A percentile compares a stretch with the other conserved stretches of the same genome.
phyloP scores from a whole-genome alignment of 2,797 vertebrate species.

The Thalassophryne amazonica region DNA sequence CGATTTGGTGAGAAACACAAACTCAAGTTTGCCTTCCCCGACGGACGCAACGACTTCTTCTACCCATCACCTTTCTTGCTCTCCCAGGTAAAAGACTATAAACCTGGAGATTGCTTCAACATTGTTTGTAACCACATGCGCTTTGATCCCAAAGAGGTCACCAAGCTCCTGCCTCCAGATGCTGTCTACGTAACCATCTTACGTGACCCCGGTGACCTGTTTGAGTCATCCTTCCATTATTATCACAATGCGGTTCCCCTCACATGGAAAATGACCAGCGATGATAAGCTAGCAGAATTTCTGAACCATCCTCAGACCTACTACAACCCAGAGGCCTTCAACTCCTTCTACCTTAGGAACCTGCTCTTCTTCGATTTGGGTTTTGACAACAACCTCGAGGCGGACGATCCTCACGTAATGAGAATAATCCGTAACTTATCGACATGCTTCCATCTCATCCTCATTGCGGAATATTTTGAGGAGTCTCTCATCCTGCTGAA shows the following conservation, averaged over 20 bases:
- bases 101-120: conserved; percentile 87
- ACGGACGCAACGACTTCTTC: conserved; percentile 88
- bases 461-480: conserved; percentile 90
- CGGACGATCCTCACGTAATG: conserved; percentile 73
- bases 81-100: conserved; percentile 87
- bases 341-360: conserved; percentile 93
- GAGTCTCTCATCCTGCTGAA: conserved; percentile 92
- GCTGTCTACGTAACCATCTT: conserved; percentile 87
- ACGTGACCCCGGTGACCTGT: conserved; percentile 87
- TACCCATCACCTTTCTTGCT: conserved; percentile 87
- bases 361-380: conserved; percentile 92
- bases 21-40: conserved; percentile 89
- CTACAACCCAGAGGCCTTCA: conserved; percentile 83
- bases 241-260: conserved; percentile 83
- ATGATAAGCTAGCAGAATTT: conserved; percentile 84
- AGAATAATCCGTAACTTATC: conserved; percentile 77
- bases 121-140: conserved; percentile 96
- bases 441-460: conserved; percentile 84
- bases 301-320: conserved; percentile 79
- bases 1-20: conserved; percentile 89
- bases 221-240: conserved; percentile 95
- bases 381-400: conserved; percentile 82
- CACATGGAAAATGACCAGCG: conserved; percentile 84
- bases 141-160: conserved; percentile 85
- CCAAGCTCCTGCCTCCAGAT: conserved; percentile 78